Conservation (phyloP, 2,888 invertebrate genomes). For the Drymonia ruficornis region DNA sequence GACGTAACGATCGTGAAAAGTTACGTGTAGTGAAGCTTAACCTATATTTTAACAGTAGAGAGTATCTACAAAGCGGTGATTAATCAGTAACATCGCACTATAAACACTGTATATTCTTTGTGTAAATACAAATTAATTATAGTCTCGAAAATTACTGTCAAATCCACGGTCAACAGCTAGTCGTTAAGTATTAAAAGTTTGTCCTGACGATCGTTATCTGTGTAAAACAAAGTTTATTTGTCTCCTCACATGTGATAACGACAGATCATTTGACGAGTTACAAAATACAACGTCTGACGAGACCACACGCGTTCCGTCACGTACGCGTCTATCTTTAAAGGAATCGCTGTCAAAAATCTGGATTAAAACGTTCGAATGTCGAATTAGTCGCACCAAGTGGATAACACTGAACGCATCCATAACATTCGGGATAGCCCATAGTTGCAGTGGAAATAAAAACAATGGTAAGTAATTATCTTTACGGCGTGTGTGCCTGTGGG, state of each 20-base stretch:
- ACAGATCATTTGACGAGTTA: conserved; percentile 19
- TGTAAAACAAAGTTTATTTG: conserved; percentile 19
- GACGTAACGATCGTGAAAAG: conserved; percentile 36
- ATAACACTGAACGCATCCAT: conserved; percentile 2
- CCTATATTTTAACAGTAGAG: conserved; percentile 35
- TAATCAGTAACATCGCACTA: conserved; percentile 6
- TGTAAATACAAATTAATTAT: too few species aligned
- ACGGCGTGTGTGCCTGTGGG: conserved; percentile 57
- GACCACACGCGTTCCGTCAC: conserved; percentile 22
- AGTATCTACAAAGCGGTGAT: conserved; percentile 25
- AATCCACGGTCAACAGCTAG: too few species aligned
- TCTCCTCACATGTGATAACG: conserved; percentile 20
- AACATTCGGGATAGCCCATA: conserved; percentile 53
- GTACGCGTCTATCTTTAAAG: conserved; percentile 9
- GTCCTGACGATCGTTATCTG: background rate
- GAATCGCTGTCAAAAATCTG: background rate
- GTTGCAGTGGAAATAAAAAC: conserved; percentile 64
- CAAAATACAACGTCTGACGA: conserved; percentile 19
- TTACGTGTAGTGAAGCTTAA: conserved; percentile 30
- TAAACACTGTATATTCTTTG: background rate
- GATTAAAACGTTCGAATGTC: background rate
- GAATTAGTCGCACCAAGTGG: too few species aligned
- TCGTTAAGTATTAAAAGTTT: background rate
- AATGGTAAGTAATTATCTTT: conserved; percentile 65
- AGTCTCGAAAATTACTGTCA: too few species aligned